A percentile compares a stretch with the other conserved stretches of the same genome.
These are phyloP conservation scores for Ganaspis sp. DNA, from an alignment of 1,140 invertebrate species.

Conservation along the genomic window DNA sequence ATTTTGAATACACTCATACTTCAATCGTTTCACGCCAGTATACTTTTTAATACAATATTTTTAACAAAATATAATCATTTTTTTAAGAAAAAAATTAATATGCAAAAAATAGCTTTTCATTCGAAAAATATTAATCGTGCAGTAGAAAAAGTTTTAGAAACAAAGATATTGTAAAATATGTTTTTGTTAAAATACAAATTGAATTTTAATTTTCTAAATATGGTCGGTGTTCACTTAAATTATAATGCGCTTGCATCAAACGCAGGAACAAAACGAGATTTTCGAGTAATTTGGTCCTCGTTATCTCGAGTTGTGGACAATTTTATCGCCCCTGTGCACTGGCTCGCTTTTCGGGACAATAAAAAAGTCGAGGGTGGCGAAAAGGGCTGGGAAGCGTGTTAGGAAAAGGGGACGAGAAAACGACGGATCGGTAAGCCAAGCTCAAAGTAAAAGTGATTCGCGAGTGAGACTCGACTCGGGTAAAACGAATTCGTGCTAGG, in stretches of 20 bases:
- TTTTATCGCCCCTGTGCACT: neutral
- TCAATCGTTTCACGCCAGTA: neutral
- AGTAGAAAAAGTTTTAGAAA: too few relatives aligned
- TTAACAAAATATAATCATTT: neutral
- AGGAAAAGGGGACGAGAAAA: neutral
- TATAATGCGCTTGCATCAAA: neutral
- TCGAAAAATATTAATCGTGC: too few relatives aligned
- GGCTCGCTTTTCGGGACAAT: neutral
- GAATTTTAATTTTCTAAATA: neutral
- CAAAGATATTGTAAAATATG: too few relatives aligned
- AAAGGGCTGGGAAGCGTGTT: constrained; percentile 7
- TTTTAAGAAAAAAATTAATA: too few relatives aligned
- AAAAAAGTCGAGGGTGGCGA: constrained; percentile 7
- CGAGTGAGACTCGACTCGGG: constrained; percentile 21
- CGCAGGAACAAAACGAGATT: neutral
- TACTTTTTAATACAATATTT: neutral
- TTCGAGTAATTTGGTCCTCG: constrained; percentile 2
- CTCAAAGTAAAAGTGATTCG: constrained; percentile 31
- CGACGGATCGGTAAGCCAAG: constrained; percentile 14
- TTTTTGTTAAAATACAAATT: neutral
- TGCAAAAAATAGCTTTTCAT: too few relatives aligned
- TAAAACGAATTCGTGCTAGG: constrained; percentile 38
- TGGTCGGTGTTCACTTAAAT: neutral
- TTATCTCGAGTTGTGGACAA: constrained; percentile 10
- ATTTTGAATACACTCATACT: neutral